Base-by-base conservation (phyloP, 64 coral and sea anemone genomes). In the Orbicella faveolata region DNA sequence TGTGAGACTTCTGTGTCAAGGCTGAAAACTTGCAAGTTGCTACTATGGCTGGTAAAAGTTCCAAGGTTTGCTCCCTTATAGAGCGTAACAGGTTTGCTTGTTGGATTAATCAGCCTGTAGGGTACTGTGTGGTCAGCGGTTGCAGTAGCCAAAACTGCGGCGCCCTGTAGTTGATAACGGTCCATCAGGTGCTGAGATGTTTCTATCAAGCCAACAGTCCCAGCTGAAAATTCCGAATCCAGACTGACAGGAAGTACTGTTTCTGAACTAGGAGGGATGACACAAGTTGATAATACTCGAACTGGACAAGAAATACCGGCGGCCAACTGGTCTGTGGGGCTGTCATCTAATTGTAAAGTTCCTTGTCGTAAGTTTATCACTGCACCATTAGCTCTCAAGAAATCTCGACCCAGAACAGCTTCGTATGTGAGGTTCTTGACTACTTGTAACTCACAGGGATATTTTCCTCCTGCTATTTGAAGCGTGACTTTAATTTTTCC, bases 361-460 rank as follows among this genome's bases (percentile, higher is more conserved):
- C 77, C 34, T 0, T 68, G 37, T 1, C 89, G 23, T n/a, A 94
- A 25, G 33, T 94, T 39, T 1, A 94, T 90, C n/a, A 90, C 83
- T n/a, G 87, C 77, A 13, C 63, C 13, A 21, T 87, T 77, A 10
- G 54, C 81, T 64, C 63, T 33, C 9, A 90, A 75, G n/a, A 94
- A 94, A 79, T 94, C 93, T 21, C 77, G 20, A 20, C 93, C 88
- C 6, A 94, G 63, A 0, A 94, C 69, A 53, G 85, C 88, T 51
- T 90, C 83, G 75, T 87, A 94, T 19, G 80, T 72, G 36, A 94
- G 72, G 6, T 78, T 73, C 1, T 54, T 18, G 0, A 87, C 74
- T 10, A 87, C 62, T 36, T 78, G 63, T 51, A 72, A 26, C 35
- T 61, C 55, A 51, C 73, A 91, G 25, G 79, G 66, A 63, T 91